Conservation (phyloP, 2,888 invertebrate species). For the Acronicta leporina region DNA sequence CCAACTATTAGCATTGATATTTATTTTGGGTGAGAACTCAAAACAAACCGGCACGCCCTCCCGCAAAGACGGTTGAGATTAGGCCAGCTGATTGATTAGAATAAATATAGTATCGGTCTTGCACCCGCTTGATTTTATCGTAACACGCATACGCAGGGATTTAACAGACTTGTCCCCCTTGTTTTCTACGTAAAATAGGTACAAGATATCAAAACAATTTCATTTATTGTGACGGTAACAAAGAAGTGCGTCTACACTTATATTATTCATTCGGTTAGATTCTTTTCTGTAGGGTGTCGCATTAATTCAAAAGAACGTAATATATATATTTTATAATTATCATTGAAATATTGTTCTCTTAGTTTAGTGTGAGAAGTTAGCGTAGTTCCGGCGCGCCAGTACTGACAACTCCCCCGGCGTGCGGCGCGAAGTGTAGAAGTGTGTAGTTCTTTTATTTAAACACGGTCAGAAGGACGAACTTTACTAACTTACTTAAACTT, state of each 20-base stretch:
- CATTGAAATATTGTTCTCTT: conserved; percentile 61
- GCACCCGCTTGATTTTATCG: conserved; percentile 44
- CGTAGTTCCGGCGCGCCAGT: conserved; percentile 45
- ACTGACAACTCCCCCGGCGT: conserved; percentile 57
- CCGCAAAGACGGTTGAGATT: conserved; percentile 54
- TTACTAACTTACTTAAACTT: conserved; percentile 55
- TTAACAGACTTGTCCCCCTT: conserved; percentile 22
- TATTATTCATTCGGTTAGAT: background rate
- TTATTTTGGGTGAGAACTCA: conserved; percentile 82
- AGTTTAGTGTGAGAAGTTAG: conserved; percentile 61
- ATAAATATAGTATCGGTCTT: conserved; percentile 41
- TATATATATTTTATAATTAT: conserved; percentile 46
- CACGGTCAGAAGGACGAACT: conserved; percentile 58
- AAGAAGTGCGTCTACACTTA: background rate
- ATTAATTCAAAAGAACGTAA: conserved; percentile 36
- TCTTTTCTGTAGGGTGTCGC: conserved; percentile 12
- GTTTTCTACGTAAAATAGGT: conserved; percentile 11
- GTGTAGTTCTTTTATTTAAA: conserved; percentile 71
- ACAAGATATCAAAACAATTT: conserved; percentile 19
- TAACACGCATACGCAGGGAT: conserved; percentile 23
- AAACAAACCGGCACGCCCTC: conserved; percentile 69
- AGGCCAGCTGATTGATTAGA: conserved; percentile 51
- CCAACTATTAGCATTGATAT: conserved; percentile 79
- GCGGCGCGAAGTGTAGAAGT: conserved; percentile 59
- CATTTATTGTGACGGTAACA: conserved; percentile 1